Conservation (phyloP, 2,113 vertebrate species). For the Pygoscelis adeliae region DNA sequence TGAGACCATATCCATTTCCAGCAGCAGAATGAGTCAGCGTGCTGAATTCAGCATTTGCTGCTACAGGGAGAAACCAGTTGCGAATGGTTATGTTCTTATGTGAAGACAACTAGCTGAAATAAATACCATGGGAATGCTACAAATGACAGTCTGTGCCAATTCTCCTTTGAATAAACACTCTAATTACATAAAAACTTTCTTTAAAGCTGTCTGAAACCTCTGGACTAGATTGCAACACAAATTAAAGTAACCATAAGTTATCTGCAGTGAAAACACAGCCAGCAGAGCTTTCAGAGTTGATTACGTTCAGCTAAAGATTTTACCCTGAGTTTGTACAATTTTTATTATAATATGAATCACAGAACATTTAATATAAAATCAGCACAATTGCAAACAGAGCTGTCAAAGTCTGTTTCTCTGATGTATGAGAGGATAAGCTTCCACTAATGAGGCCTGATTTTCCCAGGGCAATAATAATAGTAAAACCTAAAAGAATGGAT, state of each 20-base stretch:
- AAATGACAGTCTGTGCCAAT: not conserved
- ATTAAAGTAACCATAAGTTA: not conserved
- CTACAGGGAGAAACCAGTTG: not conserved
- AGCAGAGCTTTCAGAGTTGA: not conserved
- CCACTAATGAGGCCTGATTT: not conserved
- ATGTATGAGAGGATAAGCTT: not conserved
- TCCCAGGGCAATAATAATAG: constrained; percentile 15
- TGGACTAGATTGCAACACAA: not conserved
- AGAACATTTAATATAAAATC: not conserved
- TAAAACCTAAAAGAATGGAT: constrained; percentile 8
- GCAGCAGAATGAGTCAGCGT: not conserved
- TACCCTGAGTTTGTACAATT: not conserved
- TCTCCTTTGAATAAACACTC: not conserved
- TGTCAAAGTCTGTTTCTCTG: constrained; percentile 19
- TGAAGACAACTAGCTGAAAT: not conserved
- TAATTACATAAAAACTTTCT: not conserved
- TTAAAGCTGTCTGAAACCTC: constrained; percentile 1
- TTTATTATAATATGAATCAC: not conserved
- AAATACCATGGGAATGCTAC: not conserved
- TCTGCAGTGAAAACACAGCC: not conserved
- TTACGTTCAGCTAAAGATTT: not conserved
- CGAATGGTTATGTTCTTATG: not conserved
- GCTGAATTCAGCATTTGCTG: not conserved
- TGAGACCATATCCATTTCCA: not conserved
- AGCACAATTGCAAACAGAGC: not conserved